Conservation (phyloP, 2,113 vertebrate genomes). For the Paramisgurnus dabryanus region DNA sequence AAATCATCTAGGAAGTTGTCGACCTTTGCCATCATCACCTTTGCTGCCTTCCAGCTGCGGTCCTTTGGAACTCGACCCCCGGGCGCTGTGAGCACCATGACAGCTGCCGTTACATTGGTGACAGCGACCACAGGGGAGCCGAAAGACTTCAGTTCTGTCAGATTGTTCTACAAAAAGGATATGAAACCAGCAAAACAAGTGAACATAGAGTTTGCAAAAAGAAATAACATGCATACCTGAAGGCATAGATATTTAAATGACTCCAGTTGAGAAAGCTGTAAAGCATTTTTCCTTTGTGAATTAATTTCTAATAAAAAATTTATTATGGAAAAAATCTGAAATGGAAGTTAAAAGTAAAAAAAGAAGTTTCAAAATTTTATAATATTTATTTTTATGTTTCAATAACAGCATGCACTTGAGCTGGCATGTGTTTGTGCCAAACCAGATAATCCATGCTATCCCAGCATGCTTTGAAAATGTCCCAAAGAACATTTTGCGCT, state of each 20-base stretch:
- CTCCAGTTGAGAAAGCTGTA: too few species aligned
- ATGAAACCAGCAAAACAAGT: not conserved
- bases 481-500: too few species aligned
- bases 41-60: constrained; percentile 93
- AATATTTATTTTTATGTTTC: too few species aligned
- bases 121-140: constrained; percentile 86
- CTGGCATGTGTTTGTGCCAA: not conserved
- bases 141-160: constrained; percentile 93
- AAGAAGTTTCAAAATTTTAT: too few species aligned
- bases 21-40: constrained; percentile 86
- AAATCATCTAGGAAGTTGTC: constrained; percentile 89
- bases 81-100: constrained; percentile 88
- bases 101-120: constrained; percentile 88
- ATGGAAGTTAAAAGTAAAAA: too few species aligned
- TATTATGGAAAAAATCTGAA: too few species aligned
- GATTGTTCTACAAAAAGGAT: constrained; percentile 80
- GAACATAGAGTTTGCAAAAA: not conserved
- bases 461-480: too few species aligned
- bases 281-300: too few species aligned
- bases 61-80: constrained; percentile 87
- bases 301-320: too few species aligned
- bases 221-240: not conserved
- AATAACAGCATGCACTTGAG: not conserved
- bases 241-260: not conserved
- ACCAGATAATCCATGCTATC: too few species aligned